Evolutionary conservation across 2,888 invertebrate species (phyloP).

Genomic region (Cerastoderma edule): DNA sequence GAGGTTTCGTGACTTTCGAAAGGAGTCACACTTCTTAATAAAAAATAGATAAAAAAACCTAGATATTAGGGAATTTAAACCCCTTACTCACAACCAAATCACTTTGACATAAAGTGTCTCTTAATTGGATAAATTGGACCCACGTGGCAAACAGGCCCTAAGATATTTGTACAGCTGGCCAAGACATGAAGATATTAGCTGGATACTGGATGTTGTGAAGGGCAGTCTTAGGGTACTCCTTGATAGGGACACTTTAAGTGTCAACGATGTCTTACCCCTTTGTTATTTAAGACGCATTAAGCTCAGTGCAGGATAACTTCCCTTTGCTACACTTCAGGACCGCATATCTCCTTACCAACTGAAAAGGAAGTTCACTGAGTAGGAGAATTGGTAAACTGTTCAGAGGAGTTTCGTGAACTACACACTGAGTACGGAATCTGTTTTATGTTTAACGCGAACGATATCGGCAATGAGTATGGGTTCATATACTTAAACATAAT

Average conservation of each 20-base stretch:
- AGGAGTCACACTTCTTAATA: no score
- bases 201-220: background rate
- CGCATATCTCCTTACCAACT: no score
- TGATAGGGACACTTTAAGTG: background rate
- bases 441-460: constrained; percentile 17
- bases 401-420: background rate
- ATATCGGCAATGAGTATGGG: constrained; percentile 15
- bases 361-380: no score
- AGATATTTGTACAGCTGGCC: constrained; percentile 12
- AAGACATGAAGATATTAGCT: background rate
- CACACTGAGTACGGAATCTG: background rate
- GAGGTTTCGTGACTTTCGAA: no score
- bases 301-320: no score
- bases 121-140: background rate
- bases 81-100: no score
- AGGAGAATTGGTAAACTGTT: no score
- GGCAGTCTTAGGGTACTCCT: background rate
- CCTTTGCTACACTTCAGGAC: no score
- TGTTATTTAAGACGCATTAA: background rate
- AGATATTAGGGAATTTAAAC: no score
- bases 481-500: no score
- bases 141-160: background rate
- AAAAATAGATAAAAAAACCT: no score
- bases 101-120: no score
- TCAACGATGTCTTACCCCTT: background rate